phyloP scores from a whole-genome alignment of 1,140 invertebrate species.

The Globodera rostochiensis region DNA sequence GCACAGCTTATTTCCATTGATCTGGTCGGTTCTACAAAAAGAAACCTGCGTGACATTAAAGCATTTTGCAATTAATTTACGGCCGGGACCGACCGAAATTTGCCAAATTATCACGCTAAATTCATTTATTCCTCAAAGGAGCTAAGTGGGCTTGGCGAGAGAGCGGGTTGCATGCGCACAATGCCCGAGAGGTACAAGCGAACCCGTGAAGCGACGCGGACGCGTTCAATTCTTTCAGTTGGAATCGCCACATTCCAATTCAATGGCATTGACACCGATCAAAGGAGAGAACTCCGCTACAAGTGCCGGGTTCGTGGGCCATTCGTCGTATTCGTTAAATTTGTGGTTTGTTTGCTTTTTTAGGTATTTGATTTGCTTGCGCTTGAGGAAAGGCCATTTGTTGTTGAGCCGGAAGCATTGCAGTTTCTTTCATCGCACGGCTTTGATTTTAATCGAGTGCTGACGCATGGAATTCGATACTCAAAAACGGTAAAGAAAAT shows the following conservation, averaged over 20 bases:
- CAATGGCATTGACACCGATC: background rate
- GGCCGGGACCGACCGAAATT: background rate
- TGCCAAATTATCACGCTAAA: constrained; percentile 13
- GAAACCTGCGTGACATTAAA: background rate
- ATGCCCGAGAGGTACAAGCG: constrained; percentile 29
- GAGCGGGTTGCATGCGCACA: background rate
- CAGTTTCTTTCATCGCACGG: constrained; percentile 40
- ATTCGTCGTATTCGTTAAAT: constrained; percentile 14
- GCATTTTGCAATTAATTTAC: no score
- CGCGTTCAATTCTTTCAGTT: constrained; percentile 32
- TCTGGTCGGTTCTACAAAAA: constrained; percentile 29
- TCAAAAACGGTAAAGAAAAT: constrained; percentile 21
- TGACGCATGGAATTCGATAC: constrained; percentile 35
- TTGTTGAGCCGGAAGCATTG: constrained; percentile 43
- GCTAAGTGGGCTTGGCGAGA: constrained; percentile 38
- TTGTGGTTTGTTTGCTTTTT: background rate
- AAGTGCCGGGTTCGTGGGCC: constrained; percentile 32
- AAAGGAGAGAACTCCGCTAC: constrained; percentile 4
- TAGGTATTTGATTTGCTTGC: constrained; percentile 41
- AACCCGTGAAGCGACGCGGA: constrained; percentile 21
- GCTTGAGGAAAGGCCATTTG: constrained; percentile 36
- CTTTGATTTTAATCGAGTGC: constrained; percentile 43
- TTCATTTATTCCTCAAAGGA: constrained; percentile 31
- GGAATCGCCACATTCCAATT: constrained; percentile 41
- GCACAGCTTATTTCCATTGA: constrained; percentile 34